Conservation (phyloP, 30 jellyfish, hydroid and myxozoan genomes). For the Cassiopea andromeda region DNA sequence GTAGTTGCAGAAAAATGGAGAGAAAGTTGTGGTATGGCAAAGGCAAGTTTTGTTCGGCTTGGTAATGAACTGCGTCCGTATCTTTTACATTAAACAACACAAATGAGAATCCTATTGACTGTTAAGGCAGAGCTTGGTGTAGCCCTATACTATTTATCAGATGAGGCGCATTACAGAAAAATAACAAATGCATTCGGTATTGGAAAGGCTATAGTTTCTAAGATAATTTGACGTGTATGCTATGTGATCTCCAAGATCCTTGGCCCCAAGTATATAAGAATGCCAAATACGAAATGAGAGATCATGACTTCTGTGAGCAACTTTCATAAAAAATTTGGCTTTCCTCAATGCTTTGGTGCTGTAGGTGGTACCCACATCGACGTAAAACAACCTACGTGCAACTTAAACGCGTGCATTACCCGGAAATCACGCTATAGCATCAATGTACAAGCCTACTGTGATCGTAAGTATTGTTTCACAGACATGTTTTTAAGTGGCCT, state of each 20-base stretch:
- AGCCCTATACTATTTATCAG: constrained; percentile 56
- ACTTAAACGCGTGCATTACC: constrained; percentile 42
- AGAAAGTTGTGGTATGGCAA: constrained; percentile 37
- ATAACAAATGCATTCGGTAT: constrained; percentile 73
- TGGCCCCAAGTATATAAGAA: constrained; percentile 53
- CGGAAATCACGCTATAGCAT: constrained; percentile 46
- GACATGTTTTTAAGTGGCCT: constrained; percentile 66
- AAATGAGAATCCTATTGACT: constrained; percentile 11
- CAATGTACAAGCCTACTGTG: constrained; percentile 72
- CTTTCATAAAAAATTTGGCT: constrained; percentile 44
- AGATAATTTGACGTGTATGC: constrained; percentile 34
- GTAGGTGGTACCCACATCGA: constrained; percentile 59
- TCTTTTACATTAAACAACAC: constrained; percentile 18
- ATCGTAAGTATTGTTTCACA: constrained; percentile 43
- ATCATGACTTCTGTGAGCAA: constrained; percentile 2
- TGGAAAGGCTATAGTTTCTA: constrained; percentile 68
- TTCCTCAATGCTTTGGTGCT: constrained; percentile 82
- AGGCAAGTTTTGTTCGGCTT: constrained; percentile 15
- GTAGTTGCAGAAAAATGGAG: constrained; percentile 47
- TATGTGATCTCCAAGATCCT: constrained; percentile 26
- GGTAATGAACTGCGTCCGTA: constrained; percentile 25
- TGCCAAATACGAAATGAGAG: constrained; percentile 49
- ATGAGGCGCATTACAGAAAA: constrained; percentile 66
- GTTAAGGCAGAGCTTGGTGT: constrained; percentile 60
- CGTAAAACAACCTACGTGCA: constrained; percentile 37